Evolutionary conservation across 2,113 vertebrate species (phyloP).

Genomic region (Oreocharis arfaki): DNA sequence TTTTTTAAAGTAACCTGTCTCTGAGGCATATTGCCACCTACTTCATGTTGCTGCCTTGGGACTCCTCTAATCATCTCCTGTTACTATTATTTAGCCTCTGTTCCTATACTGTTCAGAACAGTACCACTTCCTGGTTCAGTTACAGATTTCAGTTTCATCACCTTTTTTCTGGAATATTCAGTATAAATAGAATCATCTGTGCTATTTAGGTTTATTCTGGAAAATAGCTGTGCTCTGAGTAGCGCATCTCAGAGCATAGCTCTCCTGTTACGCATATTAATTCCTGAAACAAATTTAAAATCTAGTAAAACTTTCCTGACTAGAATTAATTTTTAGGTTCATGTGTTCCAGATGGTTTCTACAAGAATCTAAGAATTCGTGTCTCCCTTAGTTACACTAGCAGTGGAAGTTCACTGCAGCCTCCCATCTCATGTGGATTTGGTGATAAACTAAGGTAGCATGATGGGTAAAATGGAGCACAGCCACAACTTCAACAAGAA

Average conservation of each 20-base stretch:
- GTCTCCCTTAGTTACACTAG: background rate
- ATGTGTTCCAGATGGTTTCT: background rate
- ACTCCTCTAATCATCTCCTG: background rate
- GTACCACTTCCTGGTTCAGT: background rate
- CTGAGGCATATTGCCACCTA: background rate
- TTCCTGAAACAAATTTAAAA: background rate
- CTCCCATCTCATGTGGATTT: background rate
- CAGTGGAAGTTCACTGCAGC: background rate
- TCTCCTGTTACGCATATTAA: background rate
- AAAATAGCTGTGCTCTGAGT: background rate
- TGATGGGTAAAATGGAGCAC: background rate
- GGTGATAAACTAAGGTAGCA: background rate
- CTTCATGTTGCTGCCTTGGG: background rate
- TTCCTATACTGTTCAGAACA: background rate
- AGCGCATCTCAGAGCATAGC: background rate
- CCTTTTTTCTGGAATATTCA: background rate
- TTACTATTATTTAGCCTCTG: background rate
- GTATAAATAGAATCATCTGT: background rate
- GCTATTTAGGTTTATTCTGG: background rate
- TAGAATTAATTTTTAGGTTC: background rate
- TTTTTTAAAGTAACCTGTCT: background rate
- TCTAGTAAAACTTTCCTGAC: background rate
- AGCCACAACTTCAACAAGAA: background rate
- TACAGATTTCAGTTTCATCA: background rate
- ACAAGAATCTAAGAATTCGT: background rate